A percentile compares a stretch with the other conserved stretches of the same genome.
Evolutionary conservation across 2,888 invertebrate species (phyloP).

Genomic region (Koerneria pararmatus): DNA sequence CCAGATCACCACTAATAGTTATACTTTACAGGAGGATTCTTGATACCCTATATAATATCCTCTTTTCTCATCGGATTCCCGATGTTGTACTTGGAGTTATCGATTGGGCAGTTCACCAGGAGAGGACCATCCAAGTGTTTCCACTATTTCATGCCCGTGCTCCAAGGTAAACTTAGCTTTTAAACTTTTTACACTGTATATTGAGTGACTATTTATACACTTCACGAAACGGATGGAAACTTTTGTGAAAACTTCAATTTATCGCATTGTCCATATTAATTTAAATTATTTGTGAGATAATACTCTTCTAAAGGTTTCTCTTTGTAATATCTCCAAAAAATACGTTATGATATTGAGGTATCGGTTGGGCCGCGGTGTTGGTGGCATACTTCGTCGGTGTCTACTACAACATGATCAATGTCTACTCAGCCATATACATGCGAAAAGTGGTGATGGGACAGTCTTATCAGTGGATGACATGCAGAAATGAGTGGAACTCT

Average conservation of each 20-base stretch:
- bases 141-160: slow-evolving; percentile 36
- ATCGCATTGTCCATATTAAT: no score
- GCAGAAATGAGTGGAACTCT: slow-evolving; percentile 22
- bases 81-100: slow-evolving; percentile 59
- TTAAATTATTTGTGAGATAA: no score
- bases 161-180: slow-evolving; percentile 32
- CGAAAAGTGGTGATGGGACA: slow-evolving; percentile 5
- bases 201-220: no score
- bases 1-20: not conserved
- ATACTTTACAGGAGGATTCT: slow-evolving; percentile 56
- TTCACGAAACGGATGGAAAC: no score
- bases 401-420: slow-evolving; percentile 90
- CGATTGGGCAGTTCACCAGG: slow-evolving; percentile 56
- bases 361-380: slow-evolving; percentile 85
- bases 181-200: not conserved
- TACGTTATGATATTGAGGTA: no score
- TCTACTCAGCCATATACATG: slow-evolving; percentile 86
- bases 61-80: slow-evolving; percentile 61
- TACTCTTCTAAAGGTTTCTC: not conserved
- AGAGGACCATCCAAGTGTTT: slow-evolving; percentile 36
- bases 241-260: no score
- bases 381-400: slow-evolving; percentile 90
- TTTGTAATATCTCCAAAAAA: not conserved
- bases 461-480: slow-evolving; percentile 8
- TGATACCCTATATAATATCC: slow-evolving; percentile 60